phyloP scores from a whole-genome alignment of 2,888 invertebrate species.

The Zootermopsis nevadensis region DNA sequence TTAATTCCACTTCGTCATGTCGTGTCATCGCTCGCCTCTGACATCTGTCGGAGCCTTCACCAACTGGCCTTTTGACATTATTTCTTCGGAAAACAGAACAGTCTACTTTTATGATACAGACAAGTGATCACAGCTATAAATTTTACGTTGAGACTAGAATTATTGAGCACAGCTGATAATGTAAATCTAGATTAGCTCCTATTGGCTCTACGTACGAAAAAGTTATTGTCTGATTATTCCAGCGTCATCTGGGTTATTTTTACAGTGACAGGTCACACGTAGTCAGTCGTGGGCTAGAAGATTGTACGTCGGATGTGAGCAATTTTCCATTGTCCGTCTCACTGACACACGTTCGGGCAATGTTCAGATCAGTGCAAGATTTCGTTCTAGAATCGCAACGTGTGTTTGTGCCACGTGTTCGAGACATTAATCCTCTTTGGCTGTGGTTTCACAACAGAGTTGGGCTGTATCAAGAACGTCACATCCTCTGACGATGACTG shows the following conservation, averaged over 20 bases:
- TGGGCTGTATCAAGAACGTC: too few species aligned
- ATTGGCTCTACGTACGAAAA: background rate
- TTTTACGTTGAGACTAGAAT: background rate
- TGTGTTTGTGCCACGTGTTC: too few species aligned
- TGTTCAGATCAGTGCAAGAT: slow-evolving; percentile 2
- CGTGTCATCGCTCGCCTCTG: background rate
- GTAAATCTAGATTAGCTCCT: background rate
- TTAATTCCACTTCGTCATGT: background rate
- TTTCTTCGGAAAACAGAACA: background rate
- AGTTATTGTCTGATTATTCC: background rate
- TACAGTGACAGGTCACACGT: background rate
- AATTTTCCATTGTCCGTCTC: background rate
- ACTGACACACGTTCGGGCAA: background rate
- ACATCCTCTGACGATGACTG: too few species aligned
- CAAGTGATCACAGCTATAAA: background rate
- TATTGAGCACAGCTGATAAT: background rate
- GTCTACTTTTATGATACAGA: background rate
- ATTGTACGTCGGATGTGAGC: background rate
- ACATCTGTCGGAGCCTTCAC: background rate
- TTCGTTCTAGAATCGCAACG: background rate
- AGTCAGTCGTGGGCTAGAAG: background rate
- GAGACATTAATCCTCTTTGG: too few species aligned
- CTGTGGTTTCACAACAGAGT: too few species aligned
- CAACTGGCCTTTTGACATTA: background rate
- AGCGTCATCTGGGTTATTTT: background rate